Evolutionary conservation across 2,113 vertebrate species (phyloP).

Genomic region (Oplegnathus fasciatus): DNA sequence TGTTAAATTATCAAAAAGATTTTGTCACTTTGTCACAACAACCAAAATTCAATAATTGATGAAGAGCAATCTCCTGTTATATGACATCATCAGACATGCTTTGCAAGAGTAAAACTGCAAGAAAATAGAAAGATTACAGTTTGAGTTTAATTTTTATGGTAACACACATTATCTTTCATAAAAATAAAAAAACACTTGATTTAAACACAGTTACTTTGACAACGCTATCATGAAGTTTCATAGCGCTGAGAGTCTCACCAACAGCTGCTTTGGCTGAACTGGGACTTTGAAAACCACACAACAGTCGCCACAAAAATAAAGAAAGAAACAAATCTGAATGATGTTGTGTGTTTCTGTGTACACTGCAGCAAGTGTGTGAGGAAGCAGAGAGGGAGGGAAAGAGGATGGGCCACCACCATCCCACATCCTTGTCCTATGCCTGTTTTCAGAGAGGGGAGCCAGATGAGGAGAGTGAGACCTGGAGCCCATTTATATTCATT

Average conservation of each 20-base stretch:
- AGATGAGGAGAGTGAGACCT: conserved; percentile 64
- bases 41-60: no score
- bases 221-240: conserved; percentile 5
- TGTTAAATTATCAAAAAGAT: not conserved
- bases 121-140: not conserved
- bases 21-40: not conserved
- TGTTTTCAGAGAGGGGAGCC: conserved; percentile 48
- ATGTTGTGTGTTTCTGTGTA: not conserved
- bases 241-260: not conserved
- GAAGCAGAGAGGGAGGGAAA: not conserved
- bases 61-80: no score
- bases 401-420: conserved; percentile 9
- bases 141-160: not conserved
- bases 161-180: not conserved
- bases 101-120: not conserved
- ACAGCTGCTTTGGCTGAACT: conserved; percentile 17
- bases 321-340: not conserved
- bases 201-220: conserved; percentile 22
- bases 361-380: conserved; percentile 13
- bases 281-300: not conserved
- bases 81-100: no score
- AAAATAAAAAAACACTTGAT: not conserved
- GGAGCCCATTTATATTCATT: conserved; percentile 83
- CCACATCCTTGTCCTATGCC: conserved; percentile 34
- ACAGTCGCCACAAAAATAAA: not conserved